These are phyloP conservation scores for Seriola quinqueradiata DNA, from an alignment of 2,113 vertebrate genomes.

Conservation along the genomic window DNA sequence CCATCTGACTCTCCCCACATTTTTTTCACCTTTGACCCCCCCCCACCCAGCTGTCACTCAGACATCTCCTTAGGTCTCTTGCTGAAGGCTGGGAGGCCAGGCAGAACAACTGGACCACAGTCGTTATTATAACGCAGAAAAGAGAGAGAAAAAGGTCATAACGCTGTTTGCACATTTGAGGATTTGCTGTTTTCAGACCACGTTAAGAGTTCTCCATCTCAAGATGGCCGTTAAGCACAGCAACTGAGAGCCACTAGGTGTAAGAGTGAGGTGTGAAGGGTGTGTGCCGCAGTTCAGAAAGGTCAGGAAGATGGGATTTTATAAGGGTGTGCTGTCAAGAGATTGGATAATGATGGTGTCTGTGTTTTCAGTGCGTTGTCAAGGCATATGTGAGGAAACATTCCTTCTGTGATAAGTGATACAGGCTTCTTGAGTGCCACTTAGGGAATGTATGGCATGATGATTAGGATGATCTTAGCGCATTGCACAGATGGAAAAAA, in stretches of 20 bases:
- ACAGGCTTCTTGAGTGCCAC: slow-evolving; percentile 57
- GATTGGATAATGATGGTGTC: slow-evolving; percentile 46
- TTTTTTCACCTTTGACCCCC: slow-evolving; percentile 54
- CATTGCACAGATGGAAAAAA: slow-evolving; percentile 54
- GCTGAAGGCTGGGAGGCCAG: background rate
- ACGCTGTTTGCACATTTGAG: background rate
- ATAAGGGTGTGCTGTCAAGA: slow-evolving; percentile 19
- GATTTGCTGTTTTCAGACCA: background rate
- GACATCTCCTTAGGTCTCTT: slow-evolving; percentile 22
- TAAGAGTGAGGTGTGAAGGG: background rate
- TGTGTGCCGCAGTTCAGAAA: background rate
- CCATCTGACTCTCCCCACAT: slow-evolving; percentile 43
- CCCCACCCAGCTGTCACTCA: slow-evolving; percentile 65
- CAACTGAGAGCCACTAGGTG: background rate
- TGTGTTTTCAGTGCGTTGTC: slow-evolving; percentile 34
- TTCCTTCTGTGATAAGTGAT: slow-evolving; percentile 66
- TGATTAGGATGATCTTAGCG: slow-evolving; percentile 61
- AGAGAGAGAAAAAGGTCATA: background rate
- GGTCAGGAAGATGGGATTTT: slow-evolving; percentile 50
- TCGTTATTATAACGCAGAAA: background rate
- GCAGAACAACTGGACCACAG: background rate
- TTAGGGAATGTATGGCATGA: slow-evolving; percentile 57
- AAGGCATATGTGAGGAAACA: slow-evolving; percentile 41
- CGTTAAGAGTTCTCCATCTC: background rate
- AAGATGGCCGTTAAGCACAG: background rate